Evolutionary conservation across 92 coral and sea anemone species (phyloP), one percentile per base, ranked within the genome.

Genomic region (Chrysogorgia sp.): DNA sequence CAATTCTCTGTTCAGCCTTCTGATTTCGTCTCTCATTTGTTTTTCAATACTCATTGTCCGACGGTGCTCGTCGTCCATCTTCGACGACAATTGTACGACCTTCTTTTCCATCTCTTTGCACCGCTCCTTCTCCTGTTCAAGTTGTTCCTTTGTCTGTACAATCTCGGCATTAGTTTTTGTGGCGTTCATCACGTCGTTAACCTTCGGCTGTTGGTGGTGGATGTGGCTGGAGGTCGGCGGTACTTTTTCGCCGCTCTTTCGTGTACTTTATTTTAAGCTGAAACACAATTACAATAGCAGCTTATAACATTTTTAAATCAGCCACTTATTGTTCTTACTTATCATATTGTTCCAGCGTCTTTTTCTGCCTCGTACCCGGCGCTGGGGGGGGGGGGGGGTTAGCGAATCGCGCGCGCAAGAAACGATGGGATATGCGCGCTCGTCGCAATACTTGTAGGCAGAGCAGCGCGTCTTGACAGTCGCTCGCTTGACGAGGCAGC

Each of bases 51-150:
- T 88, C 61, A 79, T 83, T 48, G 92, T 90, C 65, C 87, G 85
- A 25, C 86, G 56, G 40, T 92, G 82, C 76, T 94, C 98, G 58
- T 75, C 75, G 40, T 67, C 81, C 62, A 94, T 81, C 63, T 89
- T 88, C 22, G 82, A 79, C 40, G 85, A 78, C 71, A 94, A 56
- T 28, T 84, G 76, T 24, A 84, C 88, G 64, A 90, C 85, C 49
- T 89, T 90, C 83, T 82, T 71, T 67, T 94, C 97, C 65, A 94
- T 79, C 41, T 86, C 88, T 71, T 69, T 83, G 77, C 34, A 81
- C 33, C 74, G 85, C 34, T 85, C 89, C n/a, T 74, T 49, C 49
- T 67, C 86, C 63, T 77, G 72, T 57, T 65, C 82, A 64, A 79
- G 67, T 19, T 22, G 29, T 12, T 68, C 75, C 31, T 23, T 15